A percentile compares a stretch with the other conserved stretches of the same genome.
These are phyloP conservation scores for Huso huso DNA, from an alignment of 2,797 vertebrate genomes.

Conservation along the genomic window DNA sequence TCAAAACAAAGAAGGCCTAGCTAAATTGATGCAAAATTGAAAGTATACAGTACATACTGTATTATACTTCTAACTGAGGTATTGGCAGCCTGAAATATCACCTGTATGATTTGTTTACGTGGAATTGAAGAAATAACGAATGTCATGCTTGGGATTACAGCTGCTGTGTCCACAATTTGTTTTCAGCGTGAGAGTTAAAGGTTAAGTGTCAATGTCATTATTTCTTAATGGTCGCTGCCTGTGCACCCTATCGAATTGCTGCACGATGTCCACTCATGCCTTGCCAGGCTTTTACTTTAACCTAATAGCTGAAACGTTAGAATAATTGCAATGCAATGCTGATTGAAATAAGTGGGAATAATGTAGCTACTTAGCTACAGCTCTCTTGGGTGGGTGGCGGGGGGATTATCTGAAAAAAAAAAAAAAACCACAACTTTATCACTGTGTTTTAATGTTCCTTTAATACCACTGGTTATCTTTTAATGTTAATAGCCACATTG, in stretches of 20 bases:
- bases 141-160: not conserved
- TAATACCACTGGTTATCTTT: too few species aligned
- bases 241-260: slow-evolving; percentile 17
- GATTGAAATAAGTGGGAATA: slow-evolving; percentile 4
- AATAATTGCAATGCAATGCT: slow-evolving; percentile 9
- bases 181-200: slow-evolving; percentile 16
- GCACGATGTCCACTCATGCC: not conserved
- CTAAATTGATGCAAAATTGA: too few species aligned
- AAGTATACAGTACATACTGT: too few species aligned
- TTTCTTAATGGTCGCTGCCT: slow-evolving; percentile 18
- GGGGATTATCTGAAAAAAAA: too few species aligned
- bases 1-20: too few species aligned
- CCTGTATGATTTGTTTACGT: too few species aligned
- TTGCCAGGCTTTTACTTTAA: not conserved
- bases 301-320: slow-evolving; percentile 10
- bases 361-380: not conserved
- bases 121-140: too few species aligned
- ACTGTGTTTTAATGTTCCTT: too few species aligned
- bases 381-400: not conserved
- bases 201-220: slow-evolving; percentile 18
- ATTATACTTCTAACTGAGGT: too few species aligned
- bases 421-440: too few species aligned
- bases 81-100: too few species aligned
- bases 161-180: not conserved
- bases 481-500: too few species aligned